Evolutionary conservation across 2,797 vertebrate species (phyloP), one percentile per base, ranked within the genome.

Genomic region (Epinephelus malabaricus): DNA sequence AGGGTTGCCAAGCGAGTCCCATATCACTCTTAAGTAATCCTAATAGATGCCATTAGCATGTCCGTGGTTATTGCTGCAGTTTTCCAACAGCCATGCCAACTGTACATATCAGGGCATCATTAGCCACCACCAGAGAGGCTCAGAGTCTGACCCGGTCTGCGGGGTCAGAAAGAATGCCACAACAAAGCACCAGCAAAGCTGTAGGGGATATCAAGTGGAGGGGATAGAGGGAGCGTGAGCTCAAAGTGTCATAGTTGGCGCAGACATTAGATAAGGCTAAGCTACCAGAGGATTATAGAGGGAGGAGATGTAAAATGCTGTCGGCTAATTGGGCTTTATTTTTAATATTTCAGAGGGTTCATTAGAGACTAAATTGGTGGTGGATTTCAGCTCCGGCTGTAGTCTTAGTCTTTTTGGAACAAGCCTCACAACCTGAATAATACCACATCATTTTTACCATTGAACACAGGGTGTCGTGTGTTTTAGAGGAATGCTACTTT

Each of bases 31-130:
- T 93, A 93, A 95, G 95, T 96, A 96, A 96, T 96, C 94, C 95
- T 95, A 92, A 94, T 93, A 83, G 94, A 96, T 95, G 92, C 95
- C 95, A 96, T 96, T 97, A 96, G 94, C 94, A 95, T 94, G 93
- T 96, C 94, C 85, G 79, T 82, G 82, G 92, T 95, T 94, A 94
- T 90, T 94, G 92, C 92, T 86, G 86, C 81, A 81, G 81, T 92
- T 92, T 93, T 93, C 92, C 89, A 58, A 69, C 43, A 73, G 81
- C 90, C 75, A 61, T 92, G 93, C 91, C 92, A 94, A 88, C 88
- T 82, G 88, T 71, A 86, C 87, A 84, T 89, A 90, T 83, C 88
- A 50, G 88, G 90, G 82, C 88, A 86, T 88, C 88, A 88, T 92
- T 92, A 92, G 82, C 86, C 82, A 67, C 76, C 58, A 45, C 62